phyloP scores from a whole-genome alignment of 92 coral and sea anemone genomes.

The Micromussa lordhowensis region DNA sequence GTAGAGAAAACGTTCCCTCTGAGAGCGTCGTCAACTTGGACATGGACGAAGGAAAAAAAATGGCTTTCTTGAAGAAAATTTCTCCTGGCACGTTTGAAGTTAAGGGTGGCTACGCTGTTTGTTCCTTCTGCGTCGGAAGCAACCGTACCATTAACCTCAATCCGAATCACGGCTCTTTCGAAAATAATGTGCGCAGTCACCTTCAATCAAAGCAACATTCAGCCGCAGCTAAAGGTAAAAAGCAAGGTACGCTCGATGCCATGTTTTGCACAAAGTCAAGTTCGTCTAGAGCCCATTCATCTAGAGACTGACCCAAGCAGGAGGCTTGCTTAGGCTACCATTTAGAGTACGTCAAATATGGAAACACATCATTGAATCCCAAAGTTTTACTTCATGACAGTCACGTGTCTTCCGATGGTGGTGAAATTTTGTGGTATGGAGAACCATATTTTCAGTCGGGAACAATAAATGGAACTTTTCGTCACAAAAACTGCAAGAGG shows the following conservation, averaged over 20 bases:
- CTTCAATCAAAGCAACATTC: conserved; percentile 44
- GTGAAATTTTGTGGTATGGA: conserved; percentile 49
- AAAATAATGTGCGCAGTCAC: conserved; percentile 39
- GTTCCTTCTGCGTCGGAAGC: conserved; percentile 44
- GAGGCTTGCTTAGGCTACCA: conserved; percentile 52
- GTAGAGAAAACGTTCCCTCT: not conserved
- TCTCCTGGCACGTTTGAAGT: conserved; percentile 47
- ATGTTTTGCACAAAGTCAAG: conserved; percentile 36
- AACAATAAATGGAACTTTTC: conserved; percentile 47
- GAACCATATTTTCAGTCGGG: conserved; percentile 48
- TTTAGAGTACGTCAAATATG: conserved; percentile 47
- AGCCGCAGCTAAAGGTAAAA: conserved; percentile 47
- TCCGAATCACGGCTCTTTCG: conserved; percentile 49
- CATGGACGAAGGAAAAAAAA: conserved; percentile 47
- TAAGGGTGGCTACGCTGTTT: conserved; percentile 24
- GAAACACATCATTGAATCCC: conserved; percentile 43
- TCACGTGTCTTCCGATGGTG: conserved; percentile 51
- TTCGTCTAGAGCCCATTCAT: conserved; percentile 33
- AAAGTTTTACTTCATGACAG: conserved; percentile 35
- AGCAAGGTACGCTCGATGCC: conserved; percentile 42
- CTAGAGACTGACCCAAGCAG: conserved; percentile 25
- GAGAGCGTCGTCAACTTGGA: conserved; percentile 45
- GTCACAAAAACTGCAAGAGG: conserved; percentile 53
- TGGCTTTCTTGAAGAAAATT: conserved; percentile 36
- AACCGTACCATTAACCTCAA: conserved; percentile 32